These are phyloP conservation scores for Ochropleura plecta DNA, from an alignment of 2,888 invertebrate species.

Conservation along the genomic window DNA sequence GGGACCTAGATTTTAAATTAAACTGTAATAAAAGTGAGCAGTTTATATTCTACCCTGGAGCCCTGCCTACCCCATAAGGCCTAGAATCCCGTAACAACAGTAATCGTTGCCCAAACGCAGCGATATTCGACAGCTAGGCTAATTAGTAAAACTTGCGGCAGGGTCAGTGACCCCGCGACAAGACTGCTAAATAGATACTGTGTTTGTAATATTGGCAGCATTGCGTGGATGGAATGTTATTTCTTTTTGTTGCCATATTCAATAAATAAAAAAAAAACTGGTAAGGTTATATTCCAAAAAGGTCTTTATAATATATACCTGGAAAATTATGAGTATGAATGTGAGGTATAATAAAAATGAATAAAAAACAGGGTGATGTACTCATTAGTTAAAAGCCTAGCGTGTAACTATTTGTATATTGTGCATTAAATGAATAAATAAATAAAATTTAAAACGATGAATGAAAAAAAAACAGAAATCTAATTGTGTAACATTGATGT, in stretches of 20 bases:
- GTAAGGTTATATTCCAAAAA: no score
- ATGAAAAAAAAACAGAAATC: no score
- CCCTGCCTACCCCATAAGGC: conserved; percentile 30
- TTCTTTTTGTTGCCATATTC: neutral
- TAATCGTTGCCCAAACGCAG: conserved; percentile 48
- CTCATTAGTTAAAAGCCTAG: no score
- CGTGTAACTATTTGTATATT: no score
- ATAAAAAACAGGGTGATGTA: no score
- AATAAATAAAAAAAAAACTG: no score
- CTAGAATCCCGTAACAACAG: conserved; percentile 54
- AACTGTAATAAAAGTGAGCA: neutral
- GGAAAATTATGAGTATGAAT: no score
- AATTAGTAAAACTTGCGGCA: conserved; percentile 62
- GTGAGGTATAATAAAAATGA: no score
- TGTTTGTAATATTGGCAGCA: conserved; percentile 17
- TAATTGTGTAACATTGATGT: no score
- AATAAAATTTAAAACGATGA: no score
- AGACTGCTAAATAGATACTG: conserved; percentile 21
- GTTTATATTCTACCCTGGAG: conserved; percentile 38
- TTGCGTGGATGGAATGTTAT: conserved; percentile 5
- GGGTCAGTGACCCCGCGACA: conserved; percentile 52
- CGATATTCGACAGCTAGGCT: conserved; percentile 46
- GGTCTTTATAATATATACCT: no score
- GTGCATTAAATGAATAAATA: no score
- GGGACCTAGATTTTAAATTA: neutral